Evolutionary conservation across 2,888 invertebrate species (phyloP), one percentile per base, ranked within the genome.

Genomic region (Ctena decussata): DNA sequence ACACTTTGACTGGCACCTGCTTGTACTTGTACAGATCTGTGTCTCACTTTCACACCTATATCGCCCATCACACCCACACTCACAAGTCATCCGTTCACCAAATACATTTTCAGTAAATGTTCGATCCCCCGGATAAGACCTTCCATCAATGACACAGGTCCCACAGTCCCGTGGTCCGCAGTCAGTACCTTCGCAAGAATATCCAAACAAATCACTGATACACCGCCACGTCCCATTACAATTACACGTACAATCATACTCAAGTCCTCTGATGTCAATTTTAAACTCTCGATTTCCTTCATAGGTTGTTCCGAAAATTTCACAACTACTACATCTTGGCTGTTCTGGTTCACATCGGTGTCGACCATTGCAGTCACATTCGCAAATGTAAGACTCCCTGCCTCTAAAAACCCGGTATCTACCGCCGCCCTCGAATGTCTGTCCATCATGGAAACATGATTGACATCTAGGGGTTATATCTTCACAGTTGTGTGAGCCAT

Each of bases 111-210:
- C 83, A 11, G 75, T 39, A 60, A 93, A 93, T 72, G 84, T 80
- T 1, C 87, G 72, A 77, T 91, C 90, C 5, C 90, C 91, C 1
- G 77, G 60, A 69, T 83, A 83, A 35, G 72, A 77, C 37, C 81
- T 84, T 0, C 88, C 91, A 15, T 91, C 87, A 0, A 93, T 91
- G 6, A 84, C 72, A 72, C 93, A 93, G 18, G 37, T 18, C 32
- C 30, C 37, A 30, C 91, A 91, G 21, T 35, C 35, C n/a, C n/a
- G 5, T 57, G 53, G 30, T 8, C 57, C 57, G 57, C 75, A 75
- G 39, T 60, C 75, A 21, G 53, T 18, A 1, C 75, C 75, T 57
- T 57, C 57, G 18, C 75, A 75, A 12, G 37, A 57, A 53, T 39
- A 49, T 18, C 30, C 39, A 24, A 75, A 49, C 11, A 57, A 21